A percentile compares a stretch with the other conserved stretches of the same genome.
Conservation (phyloP, 2,797 vertebrate species). For the Mus spretus region DNA sequence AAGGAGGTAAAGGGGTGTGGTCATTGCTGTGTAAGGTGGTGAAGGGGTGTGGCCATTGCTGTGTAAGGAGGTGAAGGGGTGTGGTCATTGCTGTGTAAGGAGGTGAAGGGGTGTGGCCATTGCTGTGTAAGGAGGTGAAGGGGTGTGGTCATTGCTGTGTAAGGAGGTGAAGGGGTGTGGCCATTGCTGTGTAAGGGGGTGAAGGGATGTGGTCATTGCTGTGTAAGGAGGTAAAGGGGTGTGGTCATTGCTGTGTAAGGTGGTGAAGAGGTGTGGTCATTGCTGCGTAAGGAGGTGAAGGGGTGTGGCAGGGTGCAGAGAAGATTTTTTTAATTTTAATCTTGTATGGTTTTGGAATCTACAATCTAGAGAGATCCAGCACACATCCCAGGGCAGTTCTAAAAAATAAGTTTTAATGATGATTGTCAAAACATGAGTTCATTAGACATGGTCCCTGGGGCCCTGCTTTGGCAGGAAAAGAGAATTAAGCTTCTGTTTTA, state of each 20-base stretch:
- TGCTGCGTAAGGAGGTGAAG: too few relatives aligned
- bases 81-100: too few relatives aligned
- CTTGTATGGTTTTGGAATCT: constrained; percentile 29
- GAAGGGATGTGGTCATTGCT: neutral
- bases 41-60: neutral
- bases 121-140: too few relatives aligned
- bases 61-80: neutral
- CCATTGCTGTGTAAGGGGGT: neutral
- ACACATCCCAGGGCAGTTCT: neutral
- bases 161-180: neutral
- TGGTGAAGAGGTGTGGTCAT: neutral
- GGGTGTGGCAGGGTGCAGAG: neutral
- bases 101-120: too few relatives aligned
- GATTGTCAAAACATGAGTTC: constrained; percentile 28
- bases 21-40: too few relatives aligned
- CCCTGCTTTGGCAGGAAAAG: constrained; percentile 33
- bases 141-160: too few relatives aligned
- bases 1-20: too few relatives aligned
- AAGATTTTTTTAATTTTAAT: neutral
- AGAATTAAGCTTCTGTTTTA: constrained; percentile 54
- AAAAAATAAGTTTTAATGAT: constrained; percentile 41
- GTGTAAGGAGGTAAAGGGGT: neutral
- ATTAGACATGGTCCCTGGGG: neutral
- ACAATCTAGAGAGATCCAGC: neutral
- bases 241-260: neutral